Base-by-base conservation (phyloP, 2,113 vertebrate species). In the Eurystomus gularis region DNA sequence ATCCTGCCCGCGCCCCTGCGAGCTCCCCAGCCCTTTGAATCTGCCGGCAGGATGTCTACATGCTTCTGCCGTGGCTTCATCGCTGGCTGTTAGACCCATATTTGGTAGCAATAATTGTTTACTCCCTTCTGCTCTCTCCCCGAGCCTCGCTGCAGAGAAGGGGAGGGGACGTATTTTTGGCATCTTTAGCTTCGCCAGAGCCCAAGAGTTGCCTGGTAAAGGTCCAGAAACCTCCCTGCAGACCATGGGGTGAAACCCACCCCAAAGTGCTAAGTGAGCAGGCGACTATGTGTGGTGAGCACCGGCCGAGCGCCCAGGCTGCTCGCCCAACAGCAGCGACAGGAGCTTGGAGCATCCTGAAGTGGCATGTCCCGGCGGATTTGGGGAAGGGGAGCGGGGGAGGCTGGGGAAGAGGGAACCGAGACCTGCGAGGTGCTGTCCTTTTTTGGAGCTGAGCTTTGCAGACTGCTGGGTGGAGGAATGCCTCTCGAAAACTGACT, bases 61-160 rank as follows among this genome's bases (percentile, higher is more conserved):
- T 94, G 94, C 61, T 91, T 92, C 76, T 93, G 71, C 89, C 16
- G 77, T 90, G 92, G 61, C 88, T 96, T 97, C 96, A 96, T 95
- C 86, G 86, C 96, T 88, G 82, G 40, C 92, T 86, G 42, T 93
- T 90, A 82, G 94, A 95, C 49, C 97, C 97, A 97, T 97, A 97
- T 97, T 97, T 97, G 97, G 97, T 97, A 97, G 95, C 81, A 90
- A 92, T 94, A 88, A 91, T 91, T 96, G 96, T 96, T 96, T 96
- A 96, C 92, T 91, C 82, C 39, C 21, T 82, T 96, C 90, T 93
- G 15, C 69, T 83, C 80, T 80, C 70, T 78, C 75, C 29, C 26
- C 0, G 14, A 18, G 75, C 68, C 61, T 90, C 5, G 5, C 77
- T 78, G 88, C 88, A 73, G 24, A 57, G 90, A n/a, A 82, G 72